Evolutionary conservation across 2,888 invertebrate species (phyloP).

Genomic region (Eupithecia centaureata): DNA sequence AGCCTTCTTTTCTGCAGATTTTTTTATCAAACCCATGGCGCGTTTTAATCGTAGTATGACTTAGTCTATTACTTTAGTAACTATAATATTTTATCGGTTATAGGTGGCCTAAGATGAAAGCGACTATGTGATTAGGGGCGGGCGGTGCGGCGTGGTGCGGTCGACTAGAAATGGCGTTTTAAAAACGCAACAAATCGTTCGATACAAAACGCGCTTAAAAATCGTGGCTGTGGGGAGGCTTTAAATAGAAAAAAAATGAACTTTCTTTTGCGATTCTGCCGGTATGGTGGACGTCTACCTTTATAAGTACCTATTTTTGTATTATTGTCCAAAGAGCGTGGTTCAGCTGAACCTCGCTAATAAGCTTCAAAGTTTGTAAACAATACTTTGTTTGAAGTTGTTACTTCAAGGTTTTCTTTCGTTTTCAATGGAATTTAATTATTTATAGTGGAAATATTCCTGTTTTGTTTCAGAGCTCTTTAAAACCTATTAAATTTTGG

Average conservation of each 20-base stretch:
- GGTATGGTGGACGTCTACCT: neutral
- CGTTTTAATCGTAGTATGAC: neutral
- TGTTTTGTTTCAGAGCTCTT: neutral
- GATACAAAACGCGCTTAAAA: no score
- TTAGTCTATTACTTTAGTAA: no score
- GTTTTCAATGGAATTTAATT: neutral
- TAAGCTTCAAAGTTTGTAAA: neutral
- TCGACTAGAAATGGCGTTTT: no score
- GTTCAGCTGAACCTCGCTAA: neutral
- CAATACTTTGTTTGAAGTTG: neutral
- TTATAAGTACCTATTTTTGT: neutral
- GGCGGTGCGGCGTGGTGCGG: no score
- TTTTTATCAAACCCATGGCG: neutral
- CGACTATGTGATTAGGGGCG: no score
- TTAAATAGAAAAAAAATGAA: neutral
- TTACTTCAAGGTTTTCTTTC: neutral
- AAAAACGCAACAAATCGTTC: no score
- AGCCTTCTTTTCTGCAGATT: neutral
- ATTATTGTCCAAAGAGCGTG: neutral
- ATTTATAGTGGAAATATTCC: neutral
- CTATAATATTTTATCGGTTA: no score
- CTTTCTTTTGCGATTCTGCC: neutral
- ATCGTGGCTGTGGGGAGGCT: no score
- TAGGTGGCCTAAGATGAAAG: neutral
- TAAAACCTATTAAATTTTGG: neutral